phyloP scores from a whole-genome alignment of 2,797 vertebrate genomes.

The Psittacula derbiana region DNA sequence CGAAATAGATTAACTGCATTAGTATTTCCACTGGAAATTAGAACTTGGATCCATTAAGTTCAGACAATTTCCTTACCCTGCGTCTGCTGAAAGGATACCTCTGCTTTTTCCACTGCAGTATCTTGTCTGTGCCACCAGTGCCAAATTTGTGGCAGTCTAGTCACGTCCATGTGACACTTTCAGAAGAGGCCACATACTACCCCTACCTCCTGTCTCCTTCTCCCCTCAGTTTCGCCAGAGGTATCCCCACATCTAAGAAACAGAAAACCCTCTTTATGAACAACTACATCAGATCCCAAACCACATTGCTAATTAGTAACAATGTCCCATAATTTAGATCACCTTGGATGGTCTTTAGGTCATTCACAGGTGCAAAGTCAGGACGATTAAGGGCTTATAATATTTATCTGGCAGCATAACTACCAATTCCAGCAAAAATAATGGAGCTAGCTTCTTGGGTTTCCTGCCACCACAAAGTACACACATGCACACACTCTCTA shows the following conservation, averaged over 20 bases:
- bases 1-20: slow-evolving; percentile 30
- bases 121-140: background rate
- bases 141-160: background rate
- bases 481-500: slow-evolving; percentile 42
- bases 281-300: background rate
- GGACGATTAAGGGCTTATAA: slow-evolving; percentile 42
- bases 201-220: background rate
- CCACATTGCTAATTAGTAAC: background rate
- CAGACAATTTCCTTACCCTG: slow-evolving; percentile 7
- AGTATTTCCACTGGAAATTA: slow-evolving; percentile 61
- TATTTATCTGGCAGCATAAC: background rate
- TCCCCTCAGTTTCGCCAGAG: background rate
- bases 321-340: background rate
- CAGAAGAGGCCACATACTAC: background rate
- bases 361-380: slow-evolving; percentile 53
- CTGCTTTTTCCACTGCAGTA: slow-evolving; percentile 44
- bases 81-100: background rate
- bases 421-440: slow-evolving; percentile 58
- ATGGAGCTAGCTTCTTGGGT: slow-evolving; percentile 21
- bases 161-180: background rate
- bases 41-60: background rate
- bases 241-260: background rate
- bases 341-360: slow-evolving; percentile 16
- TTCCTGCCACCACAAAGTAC: slow-evolving; percentile 51
- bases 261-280: background rate